Conservation (phyloP, 2,888 invertebrate species). For the Lithophane semibrunnea region DNA sequence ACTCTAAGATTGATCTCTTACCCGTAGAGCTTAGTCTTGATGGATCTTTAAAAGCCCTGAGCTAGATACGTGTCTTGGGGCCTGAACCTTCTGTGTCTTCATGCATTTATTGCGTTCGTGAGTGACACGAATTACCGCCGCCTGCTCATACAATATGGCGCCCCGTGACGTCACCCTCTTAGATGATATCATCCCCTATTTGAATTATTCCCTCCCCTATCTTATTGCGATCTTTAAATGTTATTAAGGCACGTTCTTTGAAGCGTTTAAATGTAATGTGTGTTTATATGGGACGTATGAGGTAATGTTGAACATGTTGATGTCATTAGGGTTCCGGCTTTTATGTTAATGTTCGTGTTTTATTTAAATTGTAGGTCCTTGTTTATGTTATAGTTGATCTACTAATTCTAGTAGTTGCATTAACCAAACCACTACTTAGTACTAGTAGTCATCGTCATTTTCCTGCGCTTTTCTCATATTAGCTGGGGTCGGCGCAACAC, state of each 20-base stretch:
- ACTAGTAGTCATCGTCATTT: too few species aligned
- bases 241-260: constrained; percentile 58
- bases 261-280: constrained; percentile 41
- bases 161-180: constrained; percentile 52
- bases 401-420: neutral
- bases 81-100: constrained; percentile 42
- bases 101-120: constrained; percentile 39
- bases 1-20: constrained; percentile 10
- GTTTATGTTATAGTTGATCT: neutral
- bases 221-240: constrained; percentile 58
- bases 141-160: constrained; percentile 33
- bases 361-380: neutral
- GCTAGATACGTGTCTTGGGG: constrained; percentile 28
- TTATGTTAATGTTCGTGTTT: constrained; percentile 17
- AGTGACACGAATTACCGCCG: constrained; percentile 53
- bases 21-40: neutral
- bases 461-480: too few species aligned
- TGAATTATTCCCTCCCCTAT: constrained; percentile 60
- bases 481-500: too few species aligned
- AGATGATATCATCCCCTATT: constrained; percentile 64
- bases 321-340: constrained; percentile 20
- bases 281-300: constrained; percentile 45
- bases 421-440: neutral
- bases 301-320: constrained; percentile 45
- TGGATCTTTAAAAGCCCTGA: constrained; percentile 25